Evolutionary conservation across 1,140 invertebrate genomes (phyloP).

Genomic region (Brachionus angularis): DNA sequence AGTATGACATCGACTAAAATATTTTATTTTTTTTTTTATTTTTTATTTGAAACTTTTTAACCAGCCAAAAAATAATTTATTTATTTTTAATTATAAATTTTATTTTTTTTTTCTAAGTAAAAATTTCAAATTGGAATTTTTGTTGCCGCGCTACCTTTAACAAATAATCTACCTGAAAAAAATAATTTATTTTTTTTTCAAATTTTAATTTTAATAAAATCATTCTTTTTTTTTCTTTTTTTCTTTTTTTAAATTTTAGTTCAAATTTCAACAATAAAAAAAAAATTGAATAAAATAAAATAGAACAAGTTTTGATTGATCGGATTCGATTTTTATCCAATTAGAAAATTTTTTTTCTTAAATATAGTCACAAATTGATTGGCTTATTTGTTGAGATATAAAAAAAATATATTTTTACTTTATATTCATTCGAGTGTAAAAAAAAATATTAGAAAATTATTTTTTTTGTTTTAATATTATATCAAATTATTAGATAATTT

Average conservation of each 20-base stretch:
- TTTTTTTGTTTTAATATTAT: constrained; percentile 6
- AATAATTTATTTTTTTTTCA: not conserved
- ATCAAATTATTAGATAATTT: constrained; percentile 7
- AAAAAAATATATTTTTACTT: not conserved
- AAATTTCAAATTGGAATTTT: too few relatives aligned
- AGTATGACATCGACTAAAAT: too few relatives aligned
- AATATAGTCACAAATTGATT: not conserved
- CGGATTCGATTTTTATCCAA: not conserved
- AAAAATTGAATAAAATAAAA: not conserved
- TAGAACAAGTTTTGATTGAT: not conserved
- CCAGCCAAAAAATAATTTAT: too few relatives aligned
- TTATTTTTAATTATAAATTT: too few relatives aligned
- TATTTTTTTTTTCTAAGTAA: too few relatives aligned
- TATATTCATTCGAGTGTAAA: constrained; percentile 17
- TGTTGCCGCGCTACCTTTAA: constrained; percentile 28
- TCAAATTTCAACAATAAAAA: not conserved
- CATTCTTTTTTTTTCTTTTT: not conserved
- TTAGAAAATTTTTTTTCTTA: not conserved
- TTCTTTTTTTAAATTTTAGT: not conserved
- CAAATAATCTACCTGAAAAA: not conserved
- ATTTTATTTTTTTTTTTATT: constrained; percentile 14
- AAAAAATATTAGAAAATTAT: not conserved
- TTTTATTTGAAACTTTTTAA: too few relatives aligned
- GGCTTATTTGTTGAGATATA: not conserved
- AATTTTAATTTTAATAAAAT: not conserved